A percentile compares a stretch with the other conserved stretches of the same genome.
Conservation (phyloP, 2,113 vertebrate species). For the Tragelaphus buxtoni region DNA sequence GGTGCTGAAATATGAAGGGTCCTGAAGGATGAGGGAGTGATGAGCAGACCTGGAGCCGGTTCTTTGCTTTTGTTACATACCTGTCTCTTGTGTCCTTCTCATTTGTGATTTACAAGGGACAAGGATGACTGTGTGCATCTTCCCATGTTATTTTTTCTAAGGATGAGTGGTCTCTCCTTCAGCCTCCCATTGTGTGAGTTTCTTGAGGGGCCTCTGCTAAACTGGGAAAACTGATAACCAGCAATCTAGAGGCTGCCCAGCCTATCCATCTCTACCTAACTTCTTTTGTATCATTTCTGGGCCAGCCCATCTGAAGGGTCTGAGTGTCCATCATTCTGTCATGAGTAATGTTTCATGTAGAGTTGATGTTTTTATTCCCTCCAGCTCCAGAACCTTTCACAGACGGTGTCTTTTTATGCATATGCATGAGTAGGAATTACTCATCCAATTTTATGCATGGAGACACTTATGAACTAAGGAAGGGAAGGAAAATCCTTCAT, state of each 20-base stretch:
- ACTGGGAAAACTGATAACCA: not conserved
- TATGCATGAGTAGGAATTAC: constrained; percentile 5
- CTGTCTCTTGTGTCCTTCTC: not conserved
- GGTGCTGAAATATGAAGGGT: not conserved
- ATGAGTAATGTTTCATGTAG: not conserved
- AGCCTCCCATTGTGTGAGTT: not conserved
- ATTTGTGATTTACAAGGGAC: not conserved
- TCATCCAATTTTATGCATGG: not conserved
- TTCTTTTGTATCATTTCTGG: not conserved
- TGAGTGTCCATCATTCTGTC: not conserved
- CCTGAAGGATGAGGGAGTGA: not conserved
- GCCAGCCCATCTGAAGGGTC: not conserved
- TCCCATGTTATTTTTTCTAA: not conserved
- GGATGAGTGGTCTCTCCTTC: not conserved
- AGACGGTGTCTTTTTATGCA: not conserved
- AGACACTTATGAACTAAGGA: not conserved
- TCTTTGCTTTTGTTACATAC: not conserved
- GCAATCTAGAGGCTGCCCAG: not conserved
- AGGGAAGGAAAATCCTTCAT: not conserved
- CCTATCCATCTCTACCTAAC: not conserved
- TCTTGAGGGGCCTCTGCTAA: not conserved
- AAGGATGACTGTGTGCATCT: not conserved
- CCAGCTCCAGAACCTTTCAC: not conserved
- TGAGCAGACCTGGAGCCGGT: not conserved
- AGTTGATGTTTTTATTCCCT: constrained; percentile 21